Base-by-base conservation (phyloP, 1,140 invertebrate genomes). In the Daktulosphaira vitifoliae region DNA sequence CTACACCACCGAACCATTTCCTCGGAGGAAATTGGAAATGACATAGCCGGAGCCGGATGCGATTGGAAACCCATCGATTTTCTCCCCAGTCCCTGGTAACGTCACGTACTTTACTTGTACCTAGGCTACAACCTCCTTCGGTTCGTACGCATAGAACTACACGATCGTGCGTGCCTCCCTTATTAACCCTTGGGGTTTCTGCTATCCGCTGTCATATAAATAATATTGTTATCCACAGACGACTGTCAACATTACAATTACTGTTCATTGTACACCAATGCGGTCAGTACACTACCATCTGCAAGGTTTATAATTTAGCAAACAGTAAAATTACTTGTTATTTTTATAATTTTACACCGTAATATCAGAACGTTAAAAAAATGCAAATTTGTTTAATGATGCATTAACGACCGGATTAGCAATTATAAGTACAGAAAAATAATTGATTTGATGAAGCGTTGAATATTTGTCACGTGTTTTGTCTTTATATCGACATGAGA, bases 41-140 rank as follows among this genome's bases (percentile, higher is more conserved):
- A 62, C 54, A 62, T 5, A 33, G 54, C 54, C 38, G 54, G 38
- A 46, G 54, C 54, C 54, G 54, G 54, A 62, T 46, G 54, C 54
- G 38, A 62, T 62, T 29, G 54, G 54, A 62, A 46, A 62, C 54
- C 54, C 54, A 62, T 62, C 54, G 54, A 62, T 62, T 62, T 62
- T 62, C 42, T 29, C 8, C 23, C 25, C 13, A 38, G 54, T 46
- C 54, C 54, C 54, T 62, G 54, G 54, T 62, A 62, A 62, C 54
- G 54, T 62, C 54, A 62, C 54, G 54, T 62, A 62, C 54, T 46
- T 29, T 62, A 26, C 42, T 62, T 62, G 42, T 46, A 62, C 54
- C 54, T 46, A 62, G 54, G 54, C 44, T 20, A 48, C 54, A 20
- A 46, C 11, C 8, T 23, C 20, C 20, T 8, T 23, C 29, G 18